phyloP scores from a whole-genome alignment of 92 coral and sea anemone genomes.

The Heliopora coerulea region DNA sequence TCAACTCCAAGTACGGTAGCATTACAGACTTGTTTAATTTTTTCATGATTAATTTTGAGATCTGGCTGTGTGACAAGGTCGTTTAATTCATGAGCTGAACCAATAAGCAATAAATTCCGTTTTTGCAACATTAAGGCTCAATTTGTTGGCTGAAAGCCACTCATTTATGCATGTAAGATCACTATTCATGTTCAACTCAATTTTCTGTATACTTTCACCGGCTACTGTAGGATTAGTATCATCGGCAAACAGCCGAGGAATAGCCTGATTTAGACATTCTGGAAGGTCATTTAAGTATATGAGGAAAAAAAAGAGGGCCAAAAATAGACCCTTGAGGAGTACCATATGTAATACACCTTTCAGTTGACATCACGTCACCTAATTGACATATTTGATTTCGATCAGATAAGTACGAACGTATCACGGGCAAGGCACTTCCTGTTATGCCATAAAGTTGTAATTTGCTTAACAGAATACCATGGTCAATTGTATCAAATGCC shows the following conservation, averaged over 20 bases:
- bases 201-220: background rate
- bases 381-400: constrained; percentile 59
- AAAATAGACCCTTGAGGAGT: too few species aligned
- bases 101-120: constrained; percentile 9
- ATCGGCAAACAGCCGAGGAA: background rate
- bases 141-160: constrained; percentile 14
- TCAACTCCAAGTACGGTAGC: constrained; percentile 45
- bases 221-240: too few species aligned
- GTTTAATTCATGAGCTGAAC: constrained; percentile 1
- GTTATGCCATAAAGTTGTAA: constrained; percentile 34
- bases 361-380: constrained; percentile 29
- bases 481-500: too few species aligned
- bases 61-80: constrained; percentile 8
- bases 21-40: constrained; percentile 20
- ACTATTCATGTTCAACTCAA: constrained; percentile 19
- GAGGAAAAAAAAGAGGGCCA: too few species aligned
- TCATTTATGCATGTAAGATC: background rate
- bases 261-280: background rate
- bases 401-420: constrained; percentile 44
- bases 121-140: constrained; percentile 10
- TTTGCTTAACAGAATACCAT: constrained; percentile 39
- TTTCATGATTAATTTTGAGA: constrained; percentile 24
- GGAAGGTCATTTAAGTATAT: too few species aligned
- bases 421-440: constrained; percentile 40
- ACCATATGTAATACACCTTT: background rate